Evolutionary conservation across 23 tunicate species (phyloP), one percentile per base, ranked within the genome.

Genomic region (Pegea sp.): DNA sequence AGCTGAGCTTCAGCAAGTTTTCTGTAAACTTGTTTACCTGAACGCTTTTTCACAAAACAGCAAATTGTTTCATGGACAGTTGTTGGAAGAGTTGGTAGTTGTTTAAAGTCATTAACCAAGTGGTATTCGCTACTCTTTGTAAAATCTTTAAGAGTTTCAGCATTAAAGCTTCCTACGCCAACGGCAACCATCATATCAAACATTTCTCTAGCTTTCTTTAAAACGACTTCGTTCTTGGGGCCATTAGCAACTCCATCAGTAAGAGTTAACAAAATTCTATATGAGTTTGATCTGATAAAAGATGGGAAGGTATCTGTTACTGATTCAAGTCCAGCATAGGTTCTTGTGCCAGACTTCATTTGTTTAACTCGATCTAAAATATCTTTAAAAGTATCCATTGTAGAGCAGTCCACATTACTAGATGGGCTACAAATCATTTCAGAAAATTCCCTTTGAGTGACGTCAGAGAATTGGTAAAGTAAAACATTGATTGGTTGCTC

Each of bases 191-290:
- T 84, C 44, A 57, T 42, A 64, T 84, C 33, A 71, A 48, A 84
- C 25, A 63, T 49, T 29, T 38, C 51, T 22, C 61, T 57, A 8
- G 95, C 95, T n/a, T 57, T 48, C 1, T 68, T 52, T 26, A 84
- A 68, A 0, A 84, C 95, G 1, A 23, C 66, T n/a, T 22, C 49
- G 55, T 84, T 64, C 6, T 73, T 50, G 53, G 68, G 72, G n/a
- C 74, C 95, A 31, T 71, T 67, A 0, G 95, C 76, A 48, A 68
- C 81, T 3, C 95, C 95, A 33, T 84, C 95, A 7, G 81, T 84
- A 76, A 84, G 63, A 4, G 95, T 84, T 58, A 84, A 68, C 29
- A 84, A 76, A 28, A 84, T 74, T 33, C 74, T 84, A 53, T 44
- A 68, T 0, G 95, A 56, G 16, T 50, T 34, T 1, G n/a, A 30